These are phyloP conservation scores for Lepidocolaptes lacrymiger DNA, from an alignment of 2,797 vertebrate genomes.

Conservation along the genomic window DNA sequence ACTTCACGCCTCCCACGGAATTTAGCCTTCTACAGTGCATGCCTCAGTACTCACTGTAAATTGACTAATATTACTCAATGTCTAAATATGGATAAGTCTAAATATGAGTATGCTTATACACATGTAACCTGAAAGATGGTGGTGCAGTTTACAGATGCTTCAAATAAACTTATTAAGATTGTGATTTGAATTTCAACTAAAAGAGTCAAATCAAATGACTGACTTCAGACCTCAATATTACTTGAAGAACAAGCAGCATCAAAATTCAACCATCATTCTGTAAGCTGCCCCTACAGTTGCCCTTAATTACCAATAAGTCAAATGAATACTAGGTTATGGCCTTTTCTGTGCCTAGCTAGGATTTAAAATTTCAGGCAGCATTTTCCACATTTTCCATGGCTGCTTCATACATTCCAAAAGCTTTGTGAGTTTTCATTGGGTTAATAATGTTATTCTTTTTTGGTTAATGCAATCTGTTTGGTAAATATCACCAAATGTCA, in stretches of 20 bases:
- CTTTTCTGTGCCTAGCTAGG: neutral
- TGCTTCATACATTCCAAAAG: neutral
- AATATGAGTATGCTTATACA: neutral
- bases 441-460: neutral
- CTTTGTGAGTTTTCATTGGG: neutral
- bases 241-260: neutral
- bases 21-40: neutral
- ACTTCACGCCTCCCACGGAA: neutral
- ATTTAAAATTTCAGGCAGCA: neutral
- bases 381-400: neutral
- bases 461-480: neutral
- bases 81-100: neutral
- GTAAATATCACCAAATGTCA: conserved; percentile 40
- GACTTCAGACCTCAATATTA: neutral
- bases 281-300: neutral
- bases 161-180: neutral
- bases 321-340: neutral
- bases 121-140: neutral
- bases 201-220: neutral
- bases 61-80: neutral
- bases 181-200: neutral
- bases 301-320: neutral
- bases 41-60: neutral
- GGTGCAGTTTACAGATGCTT: neutral
- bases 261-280: neutral